Percentiles rank a stretch among this genome's conserved stretches.
Evolutionary conservation across 64 coral and sea anemone genomes (phyloP).

Genomic region (Stichodactyla helianthus): DNA sequence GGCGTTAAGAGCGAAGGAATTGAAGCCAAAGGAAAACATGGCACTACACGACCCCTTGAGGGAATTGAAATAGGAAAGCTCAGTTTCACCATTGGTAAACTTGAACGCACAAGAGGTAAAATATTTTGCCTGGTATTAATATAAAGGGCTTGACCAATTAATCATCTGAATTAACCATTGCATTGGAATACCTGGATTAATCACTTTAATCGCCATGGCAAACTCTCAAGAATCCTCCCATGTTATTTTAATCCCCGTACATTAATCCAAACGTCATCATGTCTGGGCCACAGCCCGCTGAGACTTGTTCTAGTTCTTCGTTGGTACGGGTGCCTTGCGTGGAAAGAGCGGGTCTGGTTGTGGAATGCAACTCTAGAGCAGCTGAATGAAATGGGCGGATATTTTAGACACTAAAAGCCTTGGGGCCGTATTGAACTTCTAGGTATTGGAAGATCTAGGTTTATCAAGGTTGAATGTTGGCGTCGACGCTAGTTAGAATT

Average conservation of each 20-base stretch:
- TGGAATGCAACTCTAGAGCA: background rate
- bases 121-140: too few species aligned
- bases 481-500: background rate
- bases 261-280: background rate
- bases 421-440: background rate
- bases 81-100: background rate
- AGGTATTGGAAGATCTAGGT: background rate
- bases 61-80: background rate
- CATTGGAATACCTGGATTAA: background rate
- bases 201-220: background rate
- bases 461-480: background rate
- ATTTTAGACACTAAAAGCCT: background rate
- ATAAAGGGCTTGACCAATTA: background rate
- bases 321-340: background rate
- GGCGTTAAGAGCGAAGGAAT: background rate
- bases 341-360: background rate
- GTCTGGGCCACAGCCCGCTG: background rate
- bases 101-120: too few species aligned
- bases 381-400: background rate
- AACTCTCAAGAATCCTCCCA: background rate
- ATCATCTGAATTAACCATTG: background rate
- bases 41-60: background rate
- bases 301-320: background rate
- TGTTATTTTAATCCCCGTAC: background rate
- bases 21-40: background rate